Evolutionary conservation across 2,113 vertebrate species (phyloP), one percentile per base, ranked within the genome.

Genomic region (Caranx melampygus): DNA sequence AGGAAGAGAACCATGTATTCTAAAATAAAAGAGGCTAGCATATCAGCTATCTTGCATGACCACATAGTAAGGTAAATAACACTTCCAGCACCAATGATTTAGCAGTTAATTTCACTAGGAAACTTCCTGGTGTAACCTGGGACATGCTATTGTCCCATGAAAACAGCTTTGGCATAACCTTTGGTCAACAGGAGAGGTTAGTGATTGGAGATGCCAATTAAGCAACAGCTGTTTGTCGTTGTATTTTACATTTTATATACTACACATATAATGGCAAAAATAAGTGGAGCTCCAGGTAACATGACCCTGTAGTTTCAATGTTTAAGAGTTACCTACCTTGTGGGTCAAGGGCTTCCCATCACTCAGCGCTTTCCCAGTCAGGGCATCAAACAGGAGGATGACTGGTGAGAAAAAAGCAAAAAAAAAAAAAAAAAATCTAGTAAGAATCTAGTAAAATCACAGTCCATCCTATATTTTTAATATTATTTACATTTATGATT

Each of bases 261-360:
- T 9, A 60, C 33, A 35, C 55, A 33, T 33, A 58, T 33, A 31
- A 31, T 33, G n/a, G 1, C 18, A 52, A 52, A 51, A 52, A 20
- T n/a, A 52, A n/a, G 7, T 8, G 18, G 3, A 52, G 20, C 9
- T 20, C 51, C 10, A 20, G 20, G n/a, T n/a, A 52, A 52, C 20
- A 20, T n/a, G 3, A 6, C 20, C 51, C 51, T 20, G 51, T 18
- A 20, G 7, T n/a, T 52, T 9, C 51, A 52, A 52, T 9, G 8
- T 20, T 10, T n/a, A 18, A 81, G 7, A 18, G 34, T 77, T 44
- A 82, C 88, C 7, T 92, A 99, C 98, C 97, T 97, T 97, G 90
- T 99, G 98, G 65, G 93, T 95, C 86, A 99, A 92, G 69, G 96
- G 93, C 78, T 97, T 99, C 62, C 98, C 97, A 81, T 99, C 98